These are phyloP conservation scores for Coryphaenoides rupestris DNA, from an alignment of 2,113 vertebrate species.

Conservation along the genomic window DNA sequence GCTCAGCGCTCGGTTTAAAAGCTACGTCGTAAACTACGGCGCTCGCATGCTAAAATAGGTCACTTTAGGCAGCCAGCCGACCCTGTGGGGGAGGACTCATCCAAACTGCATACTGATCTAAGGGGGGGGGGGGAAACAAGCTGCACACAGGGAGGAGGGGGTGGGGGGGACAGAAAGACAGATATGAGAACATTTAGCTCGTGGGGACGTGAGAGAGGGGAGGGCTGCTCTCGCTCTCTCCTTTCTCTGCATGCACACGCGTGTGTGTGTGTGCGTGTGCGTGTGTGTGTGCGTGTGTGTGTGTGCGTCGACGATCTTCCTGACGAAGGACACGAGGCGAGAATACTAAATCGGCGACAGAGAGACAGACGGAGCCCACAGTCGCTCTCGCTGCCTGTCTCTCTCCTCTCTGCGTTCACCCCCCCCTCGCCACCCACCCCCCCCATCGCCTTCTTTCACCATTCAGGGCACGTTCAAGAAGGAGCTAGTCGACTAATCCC, in stretches of 20 bases:
- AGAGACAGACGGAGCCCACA: slow-evolving; percentile 64
- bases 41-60: slow-evolving; percentile 30
- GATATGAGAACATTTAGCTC: slow-evolving; percentile 34
- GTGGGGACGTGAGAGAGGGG: not conserved
- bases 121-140: not conserved
- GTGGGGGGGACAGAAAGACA: not conserved
- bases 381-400: slow-evolving; percentile 42
- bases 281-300: slow-evolving; percentile 20
- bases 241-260: slow-evolving; percentile 11
- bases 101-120: slow-evolving; percentile 56
- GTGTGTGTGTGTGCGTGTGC: slow-evolving; percentile 14
- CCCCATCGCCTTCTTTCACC: slow-evolving; percentile 50
- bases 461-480: slow-evolving; percentile 71
- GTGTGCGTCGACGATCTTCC: slow-evolving; percentile 52
- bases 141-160: slow-evolving; percentile 14
- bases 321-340: slow-evolving; percentile 56
- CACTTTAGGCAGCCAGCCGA: slow-evolving; percentile 41
- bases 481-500: slow-evolving; percentile 69
- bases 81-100: slow-evolving; percentile 31
- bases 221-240: not conserved
- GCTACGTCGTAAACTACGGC: slow-evolving; percentile 26
- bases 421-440: too few species aligned
- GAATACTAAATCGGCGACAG: slow-evolving; percentile 72
- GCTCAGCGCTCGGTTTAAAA: slow-evolving; percentile 7
- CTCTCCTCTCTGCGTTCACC: slow-evolving; percentile 69